Evolutionary conservation across 2,888 invertebrate genomes (phyloP).

Genomic region (Tachystola acroxantha): DNA sequence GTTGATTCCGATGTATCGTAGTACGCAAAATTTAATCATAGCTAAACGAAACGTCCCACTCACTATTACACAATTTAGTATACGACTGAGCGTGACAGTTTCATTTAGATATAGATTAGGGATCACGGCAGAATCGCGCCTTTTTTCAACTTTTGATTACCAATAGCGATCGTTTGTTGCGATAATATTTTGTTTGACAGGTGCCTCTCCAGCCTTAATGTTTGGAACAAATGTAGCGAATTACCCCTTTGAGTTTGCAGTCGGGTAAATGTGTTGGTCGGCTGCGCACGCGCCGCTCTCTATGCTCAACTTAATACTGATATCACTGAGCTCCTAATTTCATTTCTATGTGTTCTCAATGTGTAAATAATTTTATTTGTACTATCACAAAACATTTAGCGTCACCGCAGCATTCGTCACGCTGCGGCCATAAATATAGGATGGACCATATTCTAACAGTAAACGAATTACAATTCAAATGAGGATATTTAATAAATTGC

Average conservation of each 20-base stretch:
- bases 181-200: too few relatives aligned
- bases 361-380: constrained; percentile 61
- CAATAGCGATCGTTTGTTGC: too few relatives aligned
- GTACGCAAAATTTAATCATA: too few relatives aligned
- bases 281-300: constrained; percentile 25
- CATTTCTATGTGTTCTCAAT: constrained; percentile 29
- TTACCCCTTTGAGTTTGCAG: background rate
- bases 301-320: constrained; percentile 54
- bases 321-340: constrained; percentile 33
- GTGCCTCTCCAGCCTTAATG: constrained; percentile 16
- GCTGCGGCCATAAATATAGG: constrained; percentile 8
- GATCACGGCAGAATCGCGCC: too few relatives aligned
- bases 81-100: too few relatives aligned
- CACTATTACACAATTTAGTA: too few relatives aligned
- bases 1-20: too few relatives aligned
- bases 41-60: too few relatives aligned
- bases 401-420: constrained; percentile 13
- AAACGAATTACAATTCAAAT: constrained; percentile 16
- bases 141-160: too few relatives aligned
- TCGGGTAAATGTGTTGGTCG: constrained; percentile 6
- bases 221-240: constrained; percentile 28
- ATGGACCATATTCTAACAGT: constrained; percentile 9
- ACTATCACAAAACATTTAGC: constrained; percentile 62
- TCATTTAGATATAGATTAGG: too few relatives aligned
- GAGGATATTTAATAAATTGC: constrained; percentile 23